Conservation (phyloP, 2,888 invertebrate genomes). For the Rapana venosa region DNA sequence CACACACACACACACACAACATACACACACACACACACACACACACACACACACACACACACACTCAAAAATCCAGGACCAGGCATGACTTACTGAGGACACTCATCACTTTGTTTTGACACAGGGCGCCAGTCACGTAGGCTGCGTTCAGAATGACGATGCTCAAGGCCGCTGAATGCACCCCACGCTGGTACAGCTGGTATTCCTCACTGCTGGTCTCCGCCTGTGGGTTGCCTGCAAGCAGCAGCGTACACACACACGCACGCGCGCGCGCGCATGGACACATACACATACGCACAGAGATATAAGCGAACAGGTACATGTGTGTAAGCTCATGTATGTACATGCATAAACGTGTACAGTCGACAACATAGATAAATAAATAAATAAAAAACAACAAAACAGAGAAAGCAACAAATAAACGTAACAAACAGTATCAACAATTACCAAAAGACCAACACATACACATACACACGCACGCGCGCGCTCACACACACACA, state of each 20-base stretch:
- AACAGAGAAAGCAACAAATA: too few species aligned
- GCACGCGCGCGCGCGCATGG: background rate
- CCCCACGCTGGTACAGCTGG: background rate
- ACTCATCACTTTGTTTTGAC: constrained; percentile 18
- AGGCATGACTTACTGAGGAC: background rate
- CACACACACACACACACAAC: too few species aligned
- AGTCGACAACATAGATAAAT: too few species aligned
- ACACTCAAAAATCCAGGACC: too few species aligned
- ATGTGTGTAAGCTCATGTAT: too few species aligned
- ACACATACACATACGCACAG: background rate
- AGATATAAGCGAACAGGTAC: too few species aligned
- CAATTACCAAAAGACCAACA: too few species aligned
- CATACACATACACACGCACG: background rate
- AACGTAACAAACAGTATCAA: too few species aligned
- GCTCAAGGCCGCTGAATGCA: background rate
- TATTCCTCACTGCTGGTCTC: background rate
- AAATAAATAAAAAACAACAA: too few species aligned
- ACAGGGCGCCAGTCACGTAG: background rate
- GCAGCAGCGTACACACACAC: background rate
- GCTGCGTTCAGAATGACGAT: constrained; percentile 3
- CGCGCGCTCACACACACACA: background rate
- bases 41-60: too few species aligned
- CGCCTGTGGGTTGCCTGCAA: background rate
- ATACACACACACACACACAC: too few species aligned
- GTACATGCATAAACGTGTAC: too few species aligned